Conservation (phyloP, 1,140 invertebrate genomes). For the Zelostemma sp. region DNA sequence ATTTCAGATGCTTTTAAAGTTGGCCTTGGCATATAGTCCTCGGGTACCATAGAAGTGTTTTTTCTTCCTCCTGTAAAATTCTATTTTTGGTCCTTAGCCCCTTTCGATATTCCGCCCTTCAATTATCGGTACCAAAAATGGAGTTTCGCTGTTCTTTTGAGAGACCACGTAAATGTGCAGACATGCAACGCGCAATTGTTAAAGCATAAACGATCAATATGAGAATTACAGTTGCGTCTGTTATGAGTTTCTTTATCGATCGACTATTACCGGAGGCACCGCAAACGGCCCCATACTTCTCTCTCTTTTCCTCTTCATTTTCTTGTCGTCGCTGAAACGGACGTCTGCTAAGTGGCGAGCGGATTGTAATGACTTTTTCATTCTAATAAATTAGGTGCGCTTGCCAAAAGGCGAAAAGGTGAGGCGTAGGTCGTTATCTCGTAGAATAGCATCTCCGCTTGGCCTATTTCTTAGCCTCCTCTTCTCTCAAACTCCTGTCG, state of each 20-base stretch:
- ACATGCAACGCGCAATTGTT: too few relatives aligned
- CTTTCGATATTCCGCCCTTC: too few relatives aligned
- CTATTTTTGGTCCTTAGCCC: too few relatives aligned
- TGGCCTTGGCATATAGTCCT: too few relatives aligned
- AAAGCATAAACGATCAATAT: conserved; percentile 16
- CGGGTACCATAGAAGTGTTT: too few relatives aligned
- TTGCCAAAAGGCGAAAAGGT: conserved; percentile 16
- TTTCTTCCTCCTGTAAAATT: too few relatives aligned
- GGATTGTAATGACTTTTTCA: conserved; percentile 55
- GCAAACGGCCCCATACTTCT: conserved; percentile 15
- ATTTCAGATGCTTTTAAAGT: too few relatives aligned
- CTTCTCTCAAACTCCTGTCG: too few relatives aligned
- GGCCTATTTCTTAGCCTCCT: neutral
- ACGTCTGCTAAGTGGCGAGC: conserved; percentile 50
- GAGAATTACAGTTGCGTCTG: conserved; percentile 40
- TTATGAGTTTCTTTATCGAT: conserved; percentile 40
- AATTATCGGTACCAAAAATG: too few relatives aligned
- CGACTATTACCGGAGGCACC: conserved; percentile 28
- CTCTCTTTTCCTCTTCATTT: conserved; percentile 21
- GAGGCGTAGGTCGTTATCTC: conserved; percentile 24
- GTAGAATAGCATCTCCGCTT: neutral
- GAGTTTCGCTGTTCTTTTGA: too few relatives aligned
- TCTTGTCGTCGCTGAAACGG: conserved; percentile 28
- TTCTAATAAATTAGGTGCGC: conserved; percentile 51
- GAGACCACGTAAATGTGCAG: too few relatives aligned